A percentile compares a stretch with the other conserved stretches of the same genome.
Evolutionary conservation across 2,113 vertebrate genomes (phyloP).

Genomic region (Orycteropus afer): DNA sequence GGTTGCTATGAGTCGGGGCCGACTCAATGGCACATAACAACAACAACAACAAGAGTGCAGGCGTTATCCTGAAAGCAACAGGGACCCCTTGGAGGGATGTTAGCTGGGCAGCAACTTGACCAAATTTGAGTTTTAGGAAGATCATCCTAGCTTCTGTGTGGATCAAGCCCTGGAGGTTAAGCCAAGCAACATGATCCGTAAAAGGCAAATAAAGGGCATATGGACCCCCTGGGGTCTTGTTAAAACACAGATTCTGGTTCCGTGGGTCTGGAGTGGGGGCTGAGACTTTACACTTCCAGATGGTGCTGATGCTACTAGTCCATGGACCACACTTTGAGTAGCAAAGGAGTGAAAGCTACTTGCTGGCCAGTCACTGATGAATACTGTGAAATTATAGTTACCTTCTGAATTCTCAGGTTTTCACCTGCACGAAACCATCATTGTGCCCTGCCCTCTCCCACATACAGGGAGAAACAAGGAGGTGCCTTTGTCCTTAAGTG

Average conservation of each 20-base stretch:
- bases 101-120: background rate
- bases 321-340: background rate
- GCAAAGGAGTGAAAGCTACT: background rate
- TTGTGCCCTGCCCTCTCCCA: background rate
- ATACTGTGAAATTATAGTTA: background rate
- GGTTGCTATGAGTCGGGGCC: too few relatives aligned
- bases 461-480: background rate
- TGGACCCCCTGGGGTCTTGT: background rate
- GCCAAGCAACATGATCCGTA: background rate
- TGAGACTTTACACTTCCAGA: background rate
- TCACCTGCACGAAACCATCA: background rate
- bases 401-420: background rate
- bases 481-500: background rate
- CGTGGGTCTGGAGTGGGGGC: background rate
- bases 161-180: background rate
- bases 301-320: background rate
- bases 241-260: background rate
- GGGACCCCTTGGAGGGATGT: background rate
- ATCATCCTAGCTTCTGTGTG: background rate
- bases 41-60: too few relatives aligned
- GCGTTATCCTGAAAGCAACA: background rate
- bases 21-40: too few relatives aligned
- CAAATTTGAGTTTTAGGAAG: background rate
- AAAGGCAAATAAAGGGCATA: background rate
- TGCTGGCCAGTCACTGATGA: background rate